Evolutionary conservation across 1,140 invertebrate genomes (phyloP).

Genomic region (Stenopsyche tienmushanensis): DNA sequence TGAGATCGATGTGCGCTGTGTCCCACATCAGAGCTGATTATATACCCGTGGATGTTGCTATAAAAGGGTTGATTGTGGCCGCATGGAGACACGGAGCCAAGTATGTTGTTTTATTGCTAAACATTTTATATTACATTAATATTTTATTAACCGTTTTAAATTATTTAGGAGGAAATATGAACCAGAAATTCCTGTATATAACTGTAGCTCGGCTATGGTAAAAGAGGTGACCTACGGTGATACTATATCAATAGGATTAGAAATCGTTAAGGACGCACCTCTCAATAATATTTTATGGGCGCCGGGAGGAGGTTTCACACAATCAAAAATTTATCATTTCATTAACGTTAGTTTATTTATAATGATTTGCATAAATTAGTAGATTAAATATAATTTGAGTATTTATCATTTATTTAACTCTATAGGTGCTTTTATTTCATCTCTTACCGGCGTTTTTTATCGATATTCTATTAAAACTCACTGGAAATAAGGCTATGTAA

Average conservation of each 20-base stretch:
- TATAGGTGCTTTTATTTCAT: conserved; percentile 64
- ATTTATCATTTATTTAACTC: too few species aligned
- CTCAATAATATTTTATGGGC: conserved; percentile 70
- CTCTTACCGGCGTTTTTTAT: conserved; percentile 69
- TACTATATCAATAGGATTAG: conserved; percentile 58
- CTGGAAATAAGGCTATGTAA: conserved; percentile 74
- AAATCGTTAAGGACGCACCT: conserved; percentile 58
- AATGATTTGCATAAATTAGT: not conserved
- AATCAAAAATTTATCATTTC: conserved; percentile 55
- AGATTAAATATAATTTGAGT: not conserved
- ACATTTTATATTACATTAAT: not conserved
- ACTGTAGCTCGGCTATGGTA: conserved; percentile 63
- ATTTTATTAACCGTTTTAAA: not conserved
- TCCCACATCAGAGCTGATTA: conserved; percentile 69
- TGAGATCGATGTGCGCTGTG: conserved; percentile 71
- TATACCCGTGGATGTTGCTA: conserved; percentile 83
- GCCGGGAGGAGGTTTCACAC: conserved; percentile 57
- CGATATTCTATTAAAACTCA: conserved; percentile 61
- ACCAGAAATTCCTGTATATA: conserved; percentile 60
- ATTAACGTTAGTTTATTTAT: conserved; percentile 48
- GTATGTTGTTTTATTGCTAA: conserved; percentile 49
- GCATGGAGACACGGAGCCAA: conserved; percentile 70
- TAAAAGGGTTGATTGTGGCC: conserved; percentile 76
- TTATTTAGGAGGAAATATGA: conserved; percentile 6
- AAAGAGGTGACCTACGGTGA: conserved; percentile 69